phyloP scores from a whole-genome alignment of 2,888 invertebrate species.

The Amphipoea oculea region DNA sequence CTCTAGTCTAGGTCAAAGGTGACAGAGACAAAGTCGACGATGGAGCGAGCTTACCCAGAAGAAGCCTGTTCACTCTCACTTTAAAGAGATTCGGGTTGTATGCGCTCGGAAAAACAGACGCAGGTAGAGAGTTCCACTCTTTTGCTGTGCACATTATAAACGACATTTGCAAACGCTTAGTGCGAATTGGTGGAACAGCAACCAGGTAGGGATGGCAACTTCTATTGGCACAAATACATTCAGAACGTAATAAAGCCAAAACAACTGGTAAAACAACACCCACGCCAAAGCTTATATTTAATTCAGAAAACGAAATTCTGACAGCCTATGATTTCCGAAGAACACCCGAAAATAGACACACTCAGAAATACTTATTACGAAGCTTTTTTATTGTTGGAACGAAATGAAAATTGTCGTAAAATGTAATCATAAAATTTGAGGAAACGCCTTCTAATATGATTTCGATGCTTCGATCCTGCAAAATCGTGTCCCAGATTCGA shows the following conservation, averaged over 20 bases:
- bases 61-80: too few relatives aligned
- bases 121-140: too few relatives aligned
- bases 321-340: constrained; percentile 28
- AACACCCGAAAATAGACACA: constrained; percentile 43
- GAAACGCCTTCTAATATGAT: constrained; percentile 69
- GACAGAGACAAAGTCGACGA: too few relatives aligned
- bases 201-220: too few relatives aligned
- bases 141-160: too few relatives aligned
- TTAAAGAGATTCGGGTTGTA: too few relatives aligned
- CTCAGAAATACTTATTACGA: constrained; percentile 40
- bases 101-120: too few relatives aligned
- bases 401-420: constrained; percentile 67
- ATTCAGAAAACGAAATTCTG: constrained; percentile 32
- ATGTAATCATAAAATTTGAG: constrained; percentile 71
- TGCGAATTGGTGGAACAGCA: too few relatives aligned
- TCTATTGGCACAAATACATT: constrained; percentile 10
- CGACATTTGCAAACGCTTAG: too few relatives aligned
- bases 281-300: constrained; percentile 20
- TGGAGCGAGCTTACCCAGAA: too few relatives aligned
- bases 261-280: constrained; percentile 27
- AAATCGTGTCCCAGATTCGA: constrained; percentile 71
- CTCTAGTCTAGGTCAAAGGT: too few relatives aligned
- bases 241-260: constrained; percentile 14
- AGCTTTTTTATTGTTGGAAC: constrained; percentile 53
- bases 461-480: constrained; percentile 62